Evolutionary conservation across 2,797 vertebrate species (phyloP).

Genomic region (Carapus acus): DNA sequence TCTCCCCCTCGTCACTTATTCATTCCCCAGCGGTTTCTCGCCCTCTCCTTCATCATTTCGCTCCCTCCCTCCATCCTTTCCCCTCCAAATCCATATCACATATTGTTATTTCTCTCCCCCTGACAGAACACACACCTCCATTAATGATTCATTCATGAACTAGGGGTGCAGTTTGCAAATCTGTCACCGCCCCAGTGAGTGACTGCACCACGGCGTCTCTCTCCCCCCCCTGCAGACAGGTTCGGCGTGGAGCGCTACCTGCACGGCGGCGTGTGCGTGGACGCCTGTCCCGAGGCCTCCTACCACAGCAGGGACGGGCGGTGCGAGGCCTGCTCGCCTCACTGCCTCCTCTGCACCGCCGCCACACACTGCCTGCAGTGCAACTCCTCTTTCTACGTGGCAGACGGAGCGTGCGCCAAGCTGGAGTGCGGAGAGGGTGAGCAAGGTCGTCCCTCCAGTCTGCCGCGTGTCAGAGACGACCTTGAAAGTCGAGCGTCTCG

Average conservation of each 20-base stretch:
- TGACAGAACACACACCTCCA: no score
- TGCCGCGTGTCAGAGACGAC: constrained; percentile 8
- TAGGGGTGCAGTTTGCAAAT: no score
- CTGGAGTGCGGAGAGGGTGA: constrained; percentile 81
- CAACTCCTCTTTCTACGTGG: constrained; percentile 70
- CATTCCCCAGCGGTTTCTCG: no score
- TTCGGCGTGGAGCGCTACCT: constrained; percentile 75
- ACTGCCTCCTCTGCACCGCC: constrained; percentile 77
- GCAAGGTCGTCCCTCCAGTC: constrained; percentile 11
- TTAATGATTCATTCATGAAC: no score
- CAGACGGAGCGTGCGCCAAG: constrained; percentile 71
- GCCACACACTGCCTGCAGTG: constrained; percentile 74
- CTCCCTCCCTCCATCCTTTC: no score
- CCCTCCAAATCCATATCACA: no score
- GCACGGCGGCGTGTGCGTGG: constrained; percentile 71
- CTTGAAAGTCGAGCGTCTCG: constrained; percentile 6
- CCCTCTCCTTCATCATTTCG: no score
- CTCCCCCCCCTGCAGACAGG: constrained; percentile 70
- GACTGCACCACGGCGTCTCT: no score
- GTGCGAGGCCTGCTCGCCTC: constrained; percentile 74
- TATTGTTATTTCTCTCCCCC: no score
- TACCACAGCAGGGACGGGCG: constrained; percentile 65
- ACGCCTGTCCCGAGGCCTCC: constrained; percentile 76
- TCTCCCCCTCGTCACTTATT: no score
- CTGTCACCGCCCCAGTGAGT: no score